A percentile compares a stretch with the other conserved stretches of the same genome.
Conservation (phyloP, 2,797 vertebrate genomes). For the Micropoecilia bifurca region DNA sequence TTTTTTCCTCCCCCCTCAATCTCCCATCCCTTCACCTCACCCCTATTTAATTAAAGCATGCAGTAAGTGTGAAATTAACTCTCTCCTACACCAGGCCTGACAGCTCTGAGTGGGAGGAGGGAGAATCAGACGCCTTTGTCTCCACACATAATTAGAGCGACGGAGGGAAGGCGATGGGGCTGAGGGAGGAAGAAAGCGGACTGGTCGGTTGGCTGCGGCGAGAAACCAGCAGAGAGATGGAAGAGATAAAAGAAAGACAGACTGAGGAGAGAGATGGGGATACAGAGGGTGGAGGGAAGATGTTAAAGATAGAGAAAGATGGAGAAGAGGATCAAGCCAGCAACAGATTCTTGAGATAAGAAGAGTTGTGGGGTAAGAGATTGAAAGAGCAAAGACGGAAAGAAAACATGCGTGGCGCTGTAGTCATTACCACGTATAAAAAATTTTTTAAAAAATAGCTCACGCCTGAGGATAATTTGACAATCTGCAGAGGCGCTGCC, state of each 20-base stretch:
- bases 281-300: constrained; percentile 29
- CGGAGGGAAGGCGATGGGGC: constrained; percentile 69
- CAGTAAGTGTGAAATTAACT: constrained; percentile 89
- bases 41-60: constrained; percentile 87
- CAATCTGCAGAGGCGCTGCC: constrained; percentile 56
- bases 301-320: constrained; percentile 51
- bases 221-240: constrained; percentile 60
- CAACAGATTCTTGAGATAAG: constrained; percentile 24
- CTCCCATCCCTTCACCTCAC: constrained; percentile 53
- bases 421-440: constrained; percentile 70
- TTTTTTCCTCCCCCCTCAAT: constrained; percentile 17
- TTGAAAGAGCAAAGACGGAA: constrained; percentile 22
- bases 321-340: constrained; percentile 44
- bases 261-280: constrained; percentile 29
- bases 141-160: constrained; percentile 81
- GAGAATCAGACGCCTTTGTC: constrained; percentile 83
- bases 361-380: constrained; percentile 27
- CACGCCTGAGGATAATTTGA: constrained; percentile 72
- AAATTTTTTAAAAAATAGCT: constrained; percentile 29
- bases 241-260: constrained; percentile 67
- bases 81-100: constrained; percentile 84
- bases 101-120: constrained; percentile 83
- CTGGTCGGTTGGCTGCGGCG: constrained; percentile 63
- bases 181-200: constrained; percentile 59
- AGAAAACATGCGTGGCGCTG: constrained; percentile 17